Percentiles rank a stretch among this genome's conserved stretches.
These are phyloP conservation scores for Galaxea fascicularis DNA, from an alignment of 92 coral and sea anemone genomes.

Conservation along the genomic window DNA sequence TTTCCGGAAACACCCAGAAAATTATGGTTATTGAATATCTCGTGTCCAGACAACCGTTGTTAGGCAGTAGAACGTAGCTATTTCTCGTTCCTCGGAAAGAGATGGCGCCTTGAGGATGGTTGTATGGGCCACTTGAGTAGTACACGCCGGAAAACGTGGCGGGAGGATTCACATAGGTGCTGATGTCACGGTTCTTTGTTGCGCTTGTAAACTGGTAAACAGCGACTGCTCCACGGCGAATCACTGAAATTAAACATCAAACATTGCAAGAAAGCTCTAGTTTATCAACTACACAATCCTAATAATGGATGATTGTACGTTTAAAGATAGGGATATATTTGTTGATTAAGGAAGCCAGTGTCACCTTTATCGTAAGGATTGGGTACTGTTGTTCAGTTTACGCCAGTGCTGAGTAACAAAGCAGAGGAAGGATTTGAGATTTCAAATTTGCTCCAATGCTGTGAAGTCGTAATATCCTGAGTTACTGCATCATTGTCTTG, in stretches of 20 bases:
- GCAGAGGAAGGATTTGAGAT: too few species aligned
- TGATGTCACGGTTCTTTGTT: constrained; percentile 61
- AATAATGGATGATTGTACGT: background rate
- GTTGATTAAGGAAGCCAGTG: too few species aligned
- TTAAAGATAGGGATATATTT: too few species aligned
- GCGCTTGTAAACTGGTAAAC: constrained; percentile 54
- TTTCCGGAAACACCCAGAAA: constrained; percentile 68
- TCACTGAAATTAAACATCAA: constrained; percentile 35
- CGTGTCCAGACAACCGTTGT: constrained; percentile 72
- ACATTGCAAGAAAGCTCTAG: background rate
- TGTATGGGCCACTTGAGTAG: constrained; percentile 61
- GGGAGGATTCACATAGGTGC: constrained; percentile 55
- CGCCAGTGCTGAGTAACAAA: too few species aligned
- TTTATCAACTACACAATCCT: background rate
- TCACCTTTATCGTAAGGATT: too few species aligned
- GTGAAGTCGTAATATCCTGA: too few species aligned
- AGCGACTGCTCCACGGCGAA: constrained; percentile 58
- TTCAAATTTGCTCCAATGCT: too few species aligned
- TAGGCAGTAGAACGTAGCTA: constrained; percentile 75
- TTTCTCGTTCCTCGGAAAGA: constrained; percentile 61
- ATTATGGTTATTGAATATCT: constrained; percentile 64
- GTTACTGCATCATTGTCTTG: too few species aligned
- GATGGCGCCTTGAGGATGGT: constrained; percentile 62
- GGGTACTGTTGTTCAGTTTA: too few species aligned
- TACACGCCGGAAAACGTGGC: constrained; percentile 59